phyloP scores from a whole-genome alignment of 2,797 vertebrate species.

The Tinamus major region DNA sequence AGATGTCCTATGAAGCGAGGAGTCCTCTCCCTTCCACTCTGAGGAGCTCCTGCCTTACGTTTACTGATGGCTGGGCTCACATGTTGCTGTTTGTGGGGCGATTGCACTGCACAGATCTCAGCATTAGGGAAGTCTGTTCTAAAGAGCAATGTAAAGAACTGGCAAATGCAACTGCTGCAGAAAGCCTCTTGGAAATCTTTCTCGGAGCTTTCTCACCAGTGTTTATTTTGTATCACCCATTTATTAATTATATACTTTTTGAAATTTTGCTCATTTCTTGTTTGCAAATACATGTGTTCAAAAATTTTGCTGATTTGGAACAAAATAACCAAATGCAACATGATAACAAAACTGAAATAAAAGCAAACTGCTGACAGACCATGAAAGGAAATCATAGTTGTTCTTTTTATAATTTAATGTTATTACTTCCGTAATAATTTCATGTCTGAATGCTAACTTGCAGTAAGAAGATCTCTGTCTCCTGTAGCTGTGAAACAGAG shows the following conservation, averaged over 20 bases:
- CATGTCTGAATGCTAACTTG: background rate
- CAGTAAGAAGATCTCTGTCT: background rate
- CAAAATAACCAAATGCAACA: background rate
- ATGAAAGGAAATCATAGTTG: background rate
- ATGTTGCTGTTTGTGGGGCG: background rate
- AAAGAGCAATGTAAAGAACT: background rate
- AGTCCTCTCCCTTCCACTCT: background rate
- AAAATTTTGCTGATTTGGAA: background rate
- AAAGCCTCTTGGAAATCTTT: background rate
- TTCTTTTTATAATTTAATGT: slow-evolving; percentile 17
- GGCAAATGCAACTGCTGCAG: background rate
- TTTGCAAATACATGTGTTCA: background rate
- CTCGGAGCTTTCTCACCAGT: background rate
- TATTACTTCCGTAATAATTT: slow-evolving; percentile 16
- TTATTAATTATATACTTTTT: background rate
- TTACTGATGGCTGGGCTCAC: background rate
- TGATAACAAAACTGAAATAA: background rate
- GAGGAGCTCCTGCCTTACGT: background rate
- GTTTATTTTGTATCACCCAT: background rate
- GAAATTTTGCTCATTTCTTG: background rate
- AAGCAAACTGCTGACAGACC: rapidly evolving
- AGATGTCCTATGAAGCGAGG: background rate
- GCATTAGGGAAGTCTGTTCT: rapidly evolving
- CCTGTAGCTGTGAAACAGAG: background rate
- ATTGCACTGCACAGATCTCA: background rate